Evolutionary conservation across 2,113 vertebrate genomes (phyloP).

Genomic region (Tragulus kanchil): DNA sequence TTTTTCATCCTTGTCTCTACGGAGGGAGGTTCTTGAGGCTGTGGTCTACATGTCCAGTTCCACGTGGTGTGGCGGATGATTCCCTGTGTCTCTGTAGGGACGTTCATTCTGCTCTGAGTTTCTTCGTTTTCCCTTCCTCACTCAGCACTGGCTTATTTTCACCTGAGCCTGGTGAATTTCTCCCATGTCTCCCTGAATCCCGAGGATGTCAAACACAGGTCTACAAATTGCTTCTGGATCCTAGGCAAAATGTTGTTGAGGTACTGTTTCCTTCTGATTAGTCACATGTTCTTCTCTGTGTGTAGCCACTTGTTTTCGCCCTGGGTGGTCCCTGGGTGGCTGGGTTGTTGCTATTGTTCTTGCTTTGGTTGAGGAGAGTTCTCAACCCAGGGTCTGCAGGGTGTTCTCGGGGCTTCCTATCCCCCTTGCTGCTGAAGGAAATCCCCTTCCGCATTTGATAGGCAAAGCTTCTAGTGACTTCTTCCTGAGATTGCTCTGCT

Average conservation of each 20-base stretch:
- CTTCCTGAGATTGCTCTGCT: not conserved
- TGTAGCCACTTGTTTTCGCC: not conserved
- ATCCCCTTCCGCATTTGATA: no score
- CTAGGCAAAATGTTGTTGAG: not conserved
- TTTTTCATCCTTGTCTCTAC: not conserved
- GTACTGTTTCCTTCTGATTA: not conserved
- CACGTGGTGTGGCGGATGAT: rapidly evolving
- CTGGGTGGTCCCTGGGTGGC: not conserved
- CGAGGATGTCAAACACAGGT: not conserved
- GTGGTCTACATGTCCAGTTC: rapidly evolving
- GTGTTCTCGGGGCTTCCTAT: rapidly evolving
- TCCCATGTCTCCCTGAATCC: not conserved
- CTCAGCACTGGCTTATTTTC: not conserved
- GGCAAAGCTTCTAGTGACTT: not conserved
- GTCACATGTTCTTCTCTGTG: not conserved
- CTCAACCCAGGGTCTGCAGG: rapidly evolving
- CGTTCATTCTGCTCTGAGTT: rapidly evolving
- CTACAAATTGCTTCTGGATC: not conserved
- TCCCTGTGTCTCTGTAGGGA: not conserved
- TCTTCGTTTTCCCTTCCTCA: not conserved
- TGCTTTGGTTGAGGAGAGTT: no score
- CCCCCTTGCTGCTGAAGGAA: rapidly evolving
- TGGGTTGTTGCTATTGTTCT: not conserved
- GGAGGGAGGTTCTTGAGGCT: not conserved
- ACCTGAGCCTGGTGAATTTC: not conserved